Conservation (phyloP, 1,140 invertebrate species). For the Orius insidiosus region DNA sequence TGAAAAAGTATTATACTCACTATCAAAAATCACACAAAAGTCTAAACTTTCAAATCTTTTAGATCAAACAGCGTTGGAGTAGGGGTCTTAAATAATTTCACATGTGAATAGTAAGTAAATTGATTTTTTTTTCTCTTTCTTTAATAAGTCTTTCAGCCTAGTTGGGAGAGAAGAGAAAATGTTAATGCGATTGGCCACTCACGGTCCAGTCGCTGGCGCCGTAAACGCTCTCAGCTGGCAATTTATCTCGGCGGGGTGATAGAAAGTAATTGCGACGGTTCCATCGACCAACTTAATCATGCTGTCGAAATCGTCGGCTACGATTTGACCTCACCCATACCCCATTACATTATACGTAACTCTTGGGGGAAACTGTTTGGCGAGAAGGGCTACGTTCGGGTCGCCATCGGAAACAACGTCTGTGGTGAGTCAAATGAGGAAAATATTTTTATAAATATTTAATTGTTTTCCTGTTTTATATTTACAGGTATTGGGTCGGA, state of each 20-base stretch:
- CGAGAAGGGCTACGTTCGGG: constrained; percentile 54
- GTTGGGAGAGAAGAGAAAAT: constrained; percentile 47
- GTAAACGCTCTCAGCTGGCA: constrained; percentile 77
- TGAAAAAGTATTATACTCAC: constrained; percentile 25
- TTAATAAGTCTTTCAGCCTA: constrained; percentile 32
- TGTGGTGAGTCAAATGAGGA: constrained; percentile 44
- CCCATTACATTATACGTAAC: constrained; percentile 72
- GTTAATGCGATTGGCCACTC: constrained; percentile 37
- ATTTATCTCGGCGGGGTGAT: constrained; percentile 71
- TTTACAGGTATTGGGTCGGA: too few species aligned
- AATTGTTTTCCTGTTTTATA: too few species aligned
- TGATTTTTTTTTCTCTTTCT: constrained; percentile 11
- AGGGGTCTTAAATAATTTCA: constrained; percentile 18
- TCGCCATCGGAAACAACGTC: constrained; percentile 58
- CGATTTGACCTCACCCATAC: constrained; percentile 47
- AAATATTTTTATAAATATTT: too few species aligned
- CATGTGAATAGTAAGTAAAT: constrained; percentile 31
- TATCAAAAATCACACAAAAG: too few species aligned
- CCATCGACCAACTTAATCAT: constrained; percentile 50
- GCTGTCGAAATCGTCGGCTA: constrained; percentile 77
- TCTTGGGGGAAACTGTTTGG: constrained; percentile 70
- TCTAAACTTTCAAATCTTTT: constrained; percentile 7
- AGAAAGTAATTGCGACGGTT: constrained; percentile 56
- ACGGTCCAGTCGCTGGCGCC: constrained; percentile 60
- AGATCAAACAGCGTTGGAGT: constrained; percentile 11